Base-by-base conservation (phyloP, 37 sponge, comb jelly and placozoan genomes). In the Crambe crambe region DNA sequence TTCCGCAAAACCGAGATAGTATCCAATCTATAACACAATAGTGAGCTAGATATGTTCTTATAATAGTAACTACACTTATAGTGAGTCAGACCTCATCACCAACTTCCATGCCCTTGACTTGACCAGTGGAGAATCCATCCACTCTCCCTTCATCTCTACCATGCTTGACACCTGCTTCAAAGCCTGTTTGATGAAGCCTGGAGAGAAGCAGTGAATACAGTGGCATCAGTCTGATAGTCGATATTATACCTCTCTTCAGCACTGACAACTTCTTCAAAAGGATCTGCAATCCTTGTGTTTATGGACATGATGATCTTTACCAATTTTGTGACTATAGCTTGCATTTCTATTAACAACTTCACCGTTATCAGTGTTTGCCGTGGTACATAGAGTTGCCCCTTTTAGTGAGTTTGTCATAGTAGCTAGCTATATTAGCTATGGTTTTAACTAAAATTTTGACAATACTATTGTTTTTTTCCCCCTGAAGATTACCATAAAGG, bases 121-220 rank as follows among this genome's bases (percentile, higher is more conserved):
- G 66, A 65, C 66, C 66, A 65, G 66, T 65, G 35, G 32, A 31
- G 66, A 65, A 65, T 65, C 66, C 66, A 65, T 65, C 66, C 31
- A 65, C 31, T 34, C 3, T 65, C 12, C 66, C 66, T 32, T 65
- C 34, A 30, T 31, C 3, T 2, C 31, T 29, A 26, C 66, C 66
- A 65, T 30, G 66, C 31, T 65, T 65, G 32, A 32, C 35, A 30
- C 66, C 66, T 30, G 25, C 66, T 65, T 65, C 35, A 65, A 65
- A 65, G 25, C 66, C 66, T 31, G 3, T 30, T 32, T 34, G 17
- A 32, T 65, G 31, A 30, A 18, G 17, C 27, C 66, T 65, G 66
- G 34, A 65, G 35, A 65, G 34, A 58, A 12, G 21, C 2, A 26
- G 20, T 18, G 54, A 18, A 15, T 51, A 15, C 15, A 15, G 9